phyloP scores from a whole-genome alignment of 2,888 invertebrate species.

The Tolmerus cingulatus region DNA sequence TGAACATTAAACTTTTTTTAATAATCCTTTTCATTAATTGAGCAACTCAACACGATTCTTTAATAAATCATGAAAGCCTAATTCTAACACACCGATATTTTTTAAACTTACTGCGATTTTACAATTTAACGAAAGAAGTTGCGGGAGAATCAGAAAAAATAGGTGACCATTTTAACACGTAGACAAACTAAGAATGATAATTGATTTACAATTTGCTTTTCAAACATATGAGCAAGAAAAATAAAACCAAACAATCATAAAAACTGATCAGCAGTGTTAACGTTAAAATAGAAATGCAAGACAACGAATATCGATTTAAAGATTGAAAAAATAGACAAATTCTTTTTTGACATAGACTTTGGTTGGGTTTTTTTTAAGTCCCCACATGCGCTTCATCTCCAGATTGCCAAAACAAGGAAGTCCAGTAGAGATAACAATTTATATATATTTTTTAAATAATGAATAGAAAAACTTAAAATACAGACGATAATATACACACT shows the following conservation, averaged over 20 bases:
- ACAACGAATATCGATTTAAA: neutral
- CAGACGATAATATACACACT: neutral
- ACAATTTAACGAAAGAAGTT: neutral
- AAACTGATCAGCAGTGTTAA: neutral
- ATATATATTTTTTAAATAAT: neutral
- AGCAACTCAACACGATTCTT: neutral
- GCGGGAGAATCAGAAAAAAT: constrained; percentile 11
- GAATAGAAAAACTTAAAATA: neutral
- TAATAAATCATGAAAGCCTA: neutral
- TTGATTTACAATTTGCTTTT: neutral
- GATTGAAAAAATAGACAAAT: too few species aligned
- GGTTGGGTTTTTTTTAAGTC: too few species aligned
- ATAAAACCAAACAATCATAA: neutral
- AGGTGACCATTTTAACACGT: constrained; percentile 15
- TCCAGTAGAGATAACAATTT: neutral
- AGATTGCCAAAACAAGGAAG: neutral
- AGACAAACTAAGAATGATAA: constrained; percentile 12
- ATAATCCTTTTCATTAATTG: neutral
- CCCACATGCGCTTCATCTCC: neutral
- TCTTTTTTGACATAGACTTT: too few species aligned
- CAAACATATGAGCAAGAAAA: neutral
- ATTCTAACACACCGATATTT: neutral
- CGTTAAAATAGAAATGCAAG: neutral
- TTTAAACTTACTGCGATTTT: constrained; percentile 15
- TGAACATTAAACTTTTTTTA: neutral